phyloP scores from a whole-genome alignment of 2,888 invertebrate species.

The Drosophila nr. fundita region DNA sequence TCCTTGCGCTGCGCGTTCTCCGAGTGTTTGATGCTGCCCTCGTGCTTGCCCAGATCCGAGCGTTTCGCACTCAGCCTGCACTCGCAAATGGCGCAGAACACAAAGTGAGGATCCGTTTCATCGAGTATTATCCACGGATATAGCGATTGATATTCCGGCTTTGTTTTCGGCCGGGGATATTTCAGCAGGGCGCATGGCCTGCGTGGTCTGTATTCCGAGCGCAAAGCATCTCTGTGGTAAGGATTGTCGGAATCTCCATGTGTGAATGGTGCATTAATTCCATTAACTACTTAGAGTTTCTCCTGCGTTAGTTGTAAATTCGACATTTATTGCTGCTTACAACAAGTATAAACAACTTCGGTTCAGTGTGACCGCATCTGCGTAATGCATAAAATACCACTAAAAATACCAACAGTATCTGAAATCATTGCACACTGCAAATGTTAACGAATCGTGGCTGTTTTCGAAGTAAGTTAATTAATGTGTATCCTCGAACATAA shows the following conservation, averaged over 20 bases:
- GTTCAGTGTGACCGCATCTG: slow-evolving; percentile 28
- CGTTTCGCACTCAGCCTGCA: slow-evolving; percentile 77
- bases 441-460: background rate
- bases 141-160: slow-evolving; percentile 69
- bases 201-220: slow-evolving; percentile 73
- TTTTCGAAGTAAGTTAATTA: background rate
- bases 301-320: slow-evolving; percentile 74
- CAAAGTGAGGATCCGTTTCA: slow-evolving; percentile 77
- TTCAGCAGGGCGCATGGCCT: slow-evolving; percentile 71
- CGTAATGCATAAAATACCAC: background rate
- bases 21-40: slow-evolving; percentile 77
- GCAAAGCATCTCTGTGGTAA: slow-evolving; percentile 64
- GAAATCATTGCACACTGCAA: background rate
- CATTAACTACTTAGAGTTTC: slow-evolving; percentile 66
- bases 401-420: slow-evolving; percentile 3
- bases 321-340: slow-evolving; percentile 61
- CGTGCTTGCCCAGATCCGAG: slow-evolving; percentile 76
- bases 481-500: background rate
- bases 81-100: slow-evolving; percentile 73
- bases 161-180: slow-evolving; percentile 77
- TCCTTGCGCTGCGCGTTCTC: slow-evolving; percentile 73
- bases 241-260: background rate
- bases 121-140: slow-evolving; percentile 77
- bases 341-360: slow-evolving; percentile 74
- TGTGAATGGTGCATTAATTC: background rate